Percentiles rank a stretch among this genome's conserved stretches.
Conservation (phyloP, 2,797 vertebrate species). For the Dryobates pubescens region DNA sequence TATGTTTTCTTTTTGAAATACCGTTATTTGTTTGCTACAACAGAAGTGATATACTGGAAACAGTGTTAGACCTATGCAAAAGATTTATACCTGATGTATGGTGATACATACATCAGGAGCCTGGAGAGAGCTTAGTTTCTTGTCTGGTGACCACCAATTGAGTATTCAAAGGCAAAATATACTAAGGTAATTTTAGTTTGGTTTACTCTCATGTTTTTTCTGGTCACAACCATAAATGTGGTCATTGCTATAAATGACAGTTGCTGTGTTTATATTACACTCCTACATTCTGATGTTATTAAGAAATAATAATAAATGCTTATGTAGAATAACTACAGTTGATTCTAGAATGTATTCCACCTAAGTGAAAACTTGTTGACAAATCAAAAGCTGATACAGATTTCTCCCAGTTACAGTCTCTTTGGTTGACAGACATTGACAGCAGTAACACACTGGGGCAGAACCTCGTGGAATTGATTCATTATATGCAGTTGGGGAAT, state of each 20-base stretch:
- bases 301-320: not conserved
- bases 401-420: not conserved
- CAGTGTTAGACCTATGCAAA: not conserved
- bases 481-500: not conserved
- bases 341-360: not conserved
- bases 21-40: not conserved
- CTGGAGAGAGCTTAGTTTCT: not conserved
- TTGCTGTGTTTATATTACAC: not conserved
- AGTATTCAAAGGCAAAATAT: not conserved
- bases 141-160: not conserved
- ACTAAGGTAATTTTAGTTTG: not conserved
- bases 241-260: not conserved
- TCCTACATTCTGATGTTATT: not conserved
- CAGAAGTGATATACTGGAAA: not conserved
- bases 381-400: not conserved
- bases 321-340: not conserved
- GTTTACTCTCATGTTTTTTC: not conserved
- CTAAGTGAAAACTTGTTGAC: not conserved
- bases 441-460: not conserved
- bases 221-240: not conserved
- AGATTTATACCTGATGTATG: not conserved
- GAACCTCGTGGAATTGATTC: not conserved
- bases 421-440: not conserved
- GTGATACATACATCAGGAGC: not conserved
- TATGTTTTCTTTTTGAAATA: not conserved